Conservation (phyloP, 2,113 vertebrate species). For the Vombatus ursinus region DNA sequence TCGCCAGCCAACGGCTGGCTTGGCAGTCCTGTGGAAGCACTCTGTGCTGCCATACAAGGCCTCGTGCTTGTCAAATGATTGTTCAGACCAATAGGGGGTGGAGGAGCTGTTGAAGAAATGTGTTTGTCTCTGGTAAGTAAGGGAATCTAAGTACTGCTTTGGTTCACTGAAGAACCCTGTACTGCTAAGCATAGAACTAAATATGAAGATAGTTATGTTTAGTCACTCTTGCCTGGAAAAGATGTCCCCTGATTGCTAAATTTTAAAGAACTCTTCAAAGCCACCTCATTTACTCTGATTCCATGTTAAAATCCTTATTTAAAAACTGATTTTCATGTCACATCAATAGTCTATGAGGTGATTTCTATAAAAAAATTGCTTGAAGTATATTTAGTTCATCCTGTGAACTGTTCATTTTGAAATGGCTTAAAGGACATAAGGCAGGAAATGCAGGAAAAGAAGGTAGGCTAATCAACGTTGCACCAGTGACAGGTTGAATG, state of each 20-base stretch:
- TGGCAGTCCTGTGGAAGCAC: background rate
- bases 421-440: background rate
- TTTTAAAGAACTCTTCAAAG: background rate
- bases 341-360: background rate
- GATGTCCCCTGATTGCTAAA: background rate
- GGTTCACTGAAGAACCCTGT: slow-evolving; percentile 10
- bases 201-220: background rate
- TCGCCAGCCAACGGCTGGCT: background rate
- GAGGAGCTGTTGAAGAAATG: slow-evolving; percentile 30
- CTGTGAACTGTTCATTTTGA: background rate
- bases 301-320: background rate
- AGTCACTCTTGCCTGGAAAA: no score
- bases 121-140: slow-evolving; percentile 24
- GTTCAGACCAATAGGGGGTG: accelerated
- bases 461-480: background rate
- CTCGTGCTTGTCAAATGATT: background rate
- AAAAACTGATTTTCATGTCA: background rate
- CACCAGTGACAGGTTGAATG: background rate
- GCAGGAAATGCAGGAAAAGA: background rate
- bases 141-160: slow-evolving; percentile 61
- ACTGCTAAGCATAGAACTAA: background rate
- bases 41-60: accelerated
- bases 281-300: background rate
- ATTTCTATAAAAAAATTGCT: background rate
- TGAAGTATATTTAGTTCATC: background rate